Base-by-base conservation (phyloP, 2,888 invertebrate species). In the Furcula furcula region DNA sequence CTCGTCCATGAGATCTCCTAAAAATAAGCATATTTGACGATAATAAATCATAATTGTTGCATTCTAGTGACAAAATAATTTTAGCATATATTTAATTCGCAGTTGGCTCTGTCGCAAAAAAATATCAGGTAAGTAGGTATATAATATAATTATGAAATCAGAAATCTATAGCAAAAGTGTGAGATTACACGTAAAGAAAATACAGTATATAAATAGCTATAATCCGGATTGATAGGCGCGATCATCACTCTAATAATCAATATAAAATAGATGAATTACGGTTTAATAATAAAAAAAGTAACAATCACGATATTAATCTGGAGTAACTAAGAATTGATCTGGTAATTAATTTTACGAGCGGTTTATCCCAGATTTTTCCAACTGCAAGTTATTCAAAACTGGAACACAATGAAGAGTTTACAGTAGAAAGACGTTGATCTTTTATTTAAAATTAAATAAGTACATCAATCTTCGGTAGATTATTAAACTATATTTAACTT, bases 1-100 rank as follows among this genome's bases (percentile, higher is more conserved):
- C 85, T 97, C 97, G 89, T 97, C 96, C 96, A 96, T 97, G 80
- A 97, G 91, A 91, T 97, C 97, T 89, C 97, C 95, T 95, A 75
- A 13, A 86, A 81, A 64, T 45, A n/a, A 33, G 5, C 53, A 40
- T 11, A 22, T 39, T 36, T 25, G 10, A 29, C 18, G 13, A 32
- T 13, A 31, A 34, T 38, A 28, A n/a, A 21, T 21, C 27, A 14
- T 0, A 13, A 21, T 19, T 1, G 12, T 19, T 29, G 29, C 7
- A 14, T 16, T 4, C 7, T 18, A 29, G 27, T 18, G 12, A 16
- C 16, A 18, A 10, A n/a, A 23, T 6, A 12, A 7, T 12, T 11
- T 23, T 4, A 5, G 3, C 3, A 20, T 20, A 4, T 20, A 9
- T 9, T 9, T 20, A n/a, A n/a, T 20, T 20, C n/a, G 5, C n/a